phyloP scores from a whole-genome alignment of 2,888 invertebrate genomes.

The Tenthredo livida region DNA sequence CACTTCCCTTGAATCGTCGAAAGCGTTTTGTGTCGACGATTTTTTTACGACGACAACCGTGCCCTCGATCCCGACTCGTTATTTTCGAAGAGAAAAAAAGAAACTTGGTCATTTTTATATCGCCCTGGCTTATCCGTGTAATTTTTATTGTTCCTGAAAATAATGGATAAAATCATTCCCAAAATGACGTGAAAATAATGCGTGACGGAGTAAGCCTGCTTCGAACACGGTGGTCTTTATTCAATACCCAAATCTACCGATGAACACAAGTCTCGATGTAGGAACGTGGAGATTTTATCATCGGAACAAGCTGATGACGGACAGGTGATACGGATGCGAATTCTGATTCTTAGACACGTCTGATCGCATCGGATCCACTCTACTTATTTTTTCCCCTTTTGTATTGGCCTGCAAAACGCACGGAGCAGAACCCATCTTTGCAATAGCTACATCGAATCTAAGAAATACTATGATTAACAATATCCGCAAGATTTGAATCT shows the following conservation, averaged over 20 bases:
- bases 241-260: not conserved
- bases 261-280: not conserved
- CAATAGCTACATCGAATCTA: not conserved
- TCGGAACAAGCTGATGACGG: not conserved
- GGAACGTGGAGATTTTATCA: not conserved
- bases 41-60: not conserved
- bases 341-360: not conserved
- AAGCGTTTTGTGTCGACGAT: slow-evolving; percentile 23
- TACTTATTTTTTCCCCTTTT: not conserved
- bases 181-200: too few species aligned
- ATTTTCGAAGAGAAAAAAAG: not conserved
- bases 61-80: not conserved
- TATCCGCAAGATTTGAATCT: not conserved
- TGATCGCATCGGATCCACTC: not conserved
- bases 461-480: not conserved
- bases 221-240: not conserved
- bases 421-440: not conserved
- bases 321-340: not conserved
- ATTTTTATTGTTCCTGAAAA: too few species aligned
- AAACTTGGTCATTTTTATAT: too few species aligned
- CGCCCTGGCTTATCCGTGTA: too few species aligned
- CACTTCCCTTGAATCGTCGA: not conserved
- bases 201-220: not conserved
- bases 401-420: not conserved
- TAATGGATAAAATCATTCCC: not conserved